Evolutionary conservation across 2,888 invertebrate genomes (phyloP).

Genomic region (Stegophylla sp.): DNA sequence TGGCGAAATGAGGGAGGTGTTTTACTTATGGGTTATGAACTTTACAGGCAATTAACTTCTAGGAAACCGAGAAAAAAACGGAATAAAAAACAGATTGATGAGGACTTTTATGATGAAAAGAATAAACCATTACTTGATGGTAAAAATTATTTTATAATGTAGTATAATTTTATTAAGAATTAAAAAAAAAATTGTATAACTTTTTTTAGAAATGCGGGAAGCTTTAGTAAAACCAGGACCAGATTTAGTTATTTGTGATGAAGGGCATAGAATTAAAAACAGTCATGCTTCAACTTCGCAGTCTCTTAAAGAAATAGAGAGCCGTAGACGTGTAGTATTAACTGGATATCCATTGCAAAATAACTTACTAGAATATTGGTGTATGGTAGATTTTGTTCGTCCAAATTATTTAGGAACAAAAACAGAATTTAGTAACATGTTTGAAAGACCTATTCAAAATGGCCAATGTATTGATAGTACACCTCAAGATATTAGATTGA

Average conservation of each 20-base stretch:
- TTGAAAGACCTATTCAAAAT: slow-evolving; percentile 97
- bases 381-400: slow-evolving; percentile 98
- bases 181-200: no score
- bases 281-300: slow-evolving; percentile 95
- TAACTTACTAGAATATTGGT: slow-evolving; percentile 95
- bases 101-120: slow-evolving; percentile 68
- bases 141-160: slow-evolving; percentile 63
- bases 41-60: slow-evolving; percentile 87
- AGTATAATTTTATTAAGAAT: neutral
- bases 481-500: slow-evolving; percentile 88
- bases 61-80: slow-evolving; percentile 73
- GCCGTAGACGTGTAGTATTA: slow-evolving; percentile 90
- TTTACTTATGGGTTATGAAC: slow-evolving; percentile 94
- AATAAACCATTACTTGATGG: slow-evolving; percentile 80
- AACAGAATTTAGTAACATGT: slow-evolving; percentile 98
- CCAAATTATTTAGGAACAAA: slow-evolving; percentile 97
- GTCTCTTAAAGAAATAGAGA: slow-evolving; percentile 92
- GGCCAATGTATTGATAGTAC: slow-evolving; percentile 98
- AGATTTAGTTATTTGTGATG: slow-evolving; percentile 87
- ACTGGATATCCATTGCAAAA: slow-evolving; percentile 99
- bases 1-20: slow-evolving; percentile 92
- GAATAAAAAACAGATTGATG: slow-evolving; percentile 68
- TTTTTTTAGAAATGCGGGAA: slow-evolving; percentile 76
- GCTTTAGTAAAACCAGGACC: slow-evolving; percentile 90
- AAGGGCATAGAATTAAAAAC: slow-evolving; percentile 97